These are phyloP conservation scores for Malurus alboscapulatus DNA, from an alignment of 2,113 vertebrate species.

Conservation along the genomic window DNA sequence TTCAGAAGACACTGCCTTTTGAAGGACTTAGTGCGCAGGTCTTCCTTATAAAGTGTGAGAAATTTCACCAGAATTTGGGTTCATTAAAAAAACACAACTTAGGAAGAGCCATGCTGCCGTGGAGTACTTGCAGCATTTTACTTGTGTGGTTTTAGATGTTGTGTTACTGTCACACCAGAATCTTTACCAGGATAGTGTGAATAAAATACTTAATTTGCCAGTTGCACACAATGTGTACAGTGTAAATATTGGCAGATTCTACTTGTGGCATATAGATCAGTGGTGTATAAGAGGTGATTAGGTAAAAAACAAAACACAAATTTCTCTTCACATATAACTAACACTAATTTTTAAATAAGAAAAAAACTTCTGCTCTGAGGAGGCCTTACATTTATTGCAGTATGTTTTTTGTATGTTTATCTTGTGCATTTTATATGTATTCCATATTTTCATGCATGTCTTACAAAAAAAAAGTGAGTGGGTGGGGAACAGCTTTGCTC, in stretches of 20 bases:
- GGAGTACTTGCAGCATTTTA: neutral
- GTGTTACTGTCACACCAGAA: neutral
- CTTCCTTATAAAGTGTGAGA: neutral
- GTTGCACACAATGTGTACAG: neutral
- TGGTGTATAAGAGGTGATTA: neutral
- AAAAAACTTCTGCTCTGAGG: neutral
- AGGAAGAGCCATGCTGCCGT: neutral
- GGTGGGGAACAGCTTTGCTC: neutral
- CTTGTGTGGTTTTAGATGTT: neutral
- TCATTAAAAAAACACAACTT: neutral
- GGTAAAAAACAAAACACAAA: neutral
- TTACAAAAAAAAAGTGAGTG: neutral
- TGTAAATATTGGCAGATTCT: neutral
- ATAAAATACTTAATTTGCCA: neutral
- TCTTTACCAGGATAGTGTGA: neutral
- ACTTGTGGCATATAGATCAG: neutral
- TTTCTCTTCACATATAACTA: neutral
- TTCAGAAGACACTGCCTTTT: neutral
- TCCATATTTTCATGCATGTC: neutral
- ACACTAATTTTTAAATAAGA: neutral
- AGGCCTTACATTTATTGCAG: neutral
- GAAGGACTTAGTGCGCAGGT: neutral
- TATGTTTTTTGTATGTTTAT: fast-evolving
- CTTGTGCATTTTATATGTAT: neutral
- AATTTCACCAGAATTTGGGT: neutral